These are phyloP conservation scores for Graptemys geographica DNA, from an alignment of 2,797 vertebrate species.

Conservation along the genomic window DNA sequence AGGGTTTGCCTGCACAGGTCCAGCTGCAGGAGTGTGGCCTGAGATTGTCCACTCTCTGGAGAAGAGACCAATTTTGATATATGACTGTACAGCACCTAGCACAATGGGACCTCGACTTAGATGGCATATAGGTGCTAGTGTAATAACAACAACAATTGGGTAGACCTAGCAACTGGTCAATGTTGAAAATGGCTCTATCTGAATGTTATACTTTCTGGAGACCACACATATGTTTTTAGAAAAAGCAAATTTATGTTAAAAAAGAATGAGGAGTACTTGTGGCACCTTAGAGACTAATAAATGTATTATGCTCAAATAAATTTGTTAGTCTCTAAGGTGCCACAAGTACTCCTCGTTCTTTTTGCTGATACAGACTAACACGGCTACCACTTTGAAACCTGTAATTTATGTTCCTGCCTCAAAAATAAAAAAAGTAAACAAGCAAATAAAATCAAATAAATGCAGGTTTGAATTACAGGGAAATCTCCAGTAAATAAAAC, in stretches of 20 bases:
- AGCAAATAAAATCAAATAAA: background rate
- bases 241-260: background rate
- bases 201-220: background rate
- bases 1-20: background rate
- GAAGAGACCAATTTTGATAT: no score
- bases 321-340: no score
- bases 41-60: no score
- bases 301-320: no score
- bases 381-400: no score
- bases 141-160: background rate
- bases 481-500: background rate
- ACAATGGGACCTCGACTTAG: background rate
- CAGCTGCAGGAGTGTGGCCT: background rate
- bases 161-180: background rate
- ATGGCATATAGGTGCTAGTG: background rate
- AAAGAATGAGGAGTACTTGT: no score
- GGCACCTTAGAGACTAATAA: no score
- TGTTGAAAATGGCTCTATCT: background rate
- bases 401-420: background rate
- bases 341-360: no score
- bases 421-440: background rate
- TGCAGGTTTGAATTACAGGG: background rate
- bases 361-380: no score
- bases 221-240: background rate
- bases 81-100: no score